These are phyloP conservation scores for Sarcophaga variegata DNA, from an alignment of 2,888 invertebrate genomes.

Conservation along the genomic window DNA sequence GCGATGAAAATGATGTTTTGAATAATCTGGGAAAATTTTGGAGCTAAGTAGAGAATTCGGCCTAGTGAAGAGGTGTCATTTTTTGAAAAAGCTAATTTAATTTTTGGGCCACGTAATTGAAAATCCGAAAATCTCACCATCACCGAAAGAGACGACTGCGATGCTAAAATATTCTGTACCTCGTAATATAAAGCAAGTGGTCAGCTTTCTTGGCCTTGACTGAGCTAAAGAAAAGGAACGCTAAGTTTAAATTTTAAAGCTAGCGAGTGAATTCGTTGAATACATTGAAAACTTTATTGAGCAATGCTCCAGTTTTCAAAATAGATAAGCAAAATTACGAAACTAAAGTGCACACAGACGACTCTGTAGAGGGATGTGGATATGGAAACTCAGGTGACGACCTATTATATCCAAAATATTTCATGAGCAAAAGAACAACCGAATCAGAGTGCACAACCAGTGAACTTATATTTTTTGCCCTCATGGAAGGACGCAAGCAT, in stretches of 20 bases:
- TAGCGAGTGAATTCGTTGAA: conserved; percentile 58
- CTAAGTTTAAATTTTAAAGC: conserved; percentile 25
- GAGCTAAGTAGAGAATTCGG: conserved; percentile 54
- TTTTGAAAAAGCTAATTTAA: conserved; percentile 45
- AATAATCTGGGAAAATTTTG: conserved; percentile 50
- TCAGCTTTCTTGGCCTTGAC: neutral
- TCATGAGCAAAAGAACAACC: conserved; percentile 62
- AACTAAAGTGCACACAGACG: conserved; percentile 52
- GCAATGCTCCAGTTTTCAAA: conserved; percentile 54
- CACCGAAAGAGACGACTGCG: no score
- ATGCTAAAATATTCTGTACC: no score
- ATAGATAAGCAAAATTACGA: conserved; percentile 60
- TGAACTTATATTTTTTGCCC: conserved; percentile 57
- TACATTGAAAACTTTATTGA: conserved; percentile 53
- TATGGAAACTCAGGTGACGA: conserved; percentile 54
- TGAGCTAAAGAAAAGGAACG: conserved; percentile 44
- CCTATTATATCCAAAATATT: conserved; percentile 63
- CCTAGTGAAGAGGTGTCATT: conserved; percentile 58
- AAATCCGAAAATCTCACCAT: no score
- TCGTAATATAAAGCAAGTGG: no score
- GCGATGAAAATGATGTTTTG: conserved; percentile 59
- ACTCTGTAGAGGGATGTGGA: conserved; percentile 66
- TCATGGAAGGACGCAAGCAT: conserved; percentile 67
- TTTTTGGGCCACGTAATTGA: conserved; percentile 52
- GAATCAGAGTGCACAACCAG: conserved; percentile 49